phyloP scores from a whole-genome alignment of 2,113 vertebrate genomes.

The Ploceus nigricollis region DNA sequence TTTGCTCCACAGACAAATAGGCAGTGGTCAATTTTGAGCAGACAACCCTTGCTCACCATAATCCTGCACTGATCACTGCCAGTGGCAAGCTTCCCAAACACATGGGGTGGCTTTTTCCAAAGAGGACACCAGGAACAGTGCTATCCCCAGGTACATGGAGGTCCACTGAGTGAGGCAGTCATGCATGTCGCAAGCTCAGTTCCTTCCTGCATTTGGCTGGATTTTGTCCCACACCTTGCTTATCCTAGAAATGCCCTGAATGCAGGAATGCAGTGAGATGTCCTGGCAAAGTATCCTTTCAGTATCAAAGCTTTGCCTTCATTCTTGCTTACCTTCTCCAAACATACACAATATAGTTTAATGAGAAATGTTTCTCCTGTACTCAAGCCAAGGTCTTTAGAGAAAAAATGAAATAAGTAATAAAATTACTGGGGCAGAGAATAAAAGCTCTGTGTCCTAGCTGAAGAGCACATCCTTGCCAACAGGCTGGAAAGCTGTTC shows the following conservation, averaged over 20 bases:
- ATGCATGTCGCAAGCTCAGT: rapidly evolving
- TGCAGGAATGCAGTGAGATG: rapidly evolving
- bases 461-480: not conserved
- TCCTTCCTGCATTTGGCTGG: not conserved
- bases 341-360: not conserved
- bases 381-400: not conserved
- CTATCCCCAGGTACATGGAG: no score
- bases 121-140: rapidly evolving
- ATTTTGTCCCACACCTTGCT: not conserved
- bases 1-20: not conserved
- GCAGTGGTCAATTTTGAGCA: not conserved
- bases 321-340: not conserved
- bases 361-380: not conserved
- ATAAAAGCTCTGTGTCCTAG: not conserved
- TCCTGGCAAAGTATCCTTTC: not conserved
- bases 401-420: not conserved
- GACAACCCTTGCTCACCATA: not conserved
- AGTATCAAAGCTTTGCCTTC: not conserved
- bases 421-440: not conserved
- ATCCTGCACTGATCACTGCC: not conserved
- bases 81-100: not conserved
- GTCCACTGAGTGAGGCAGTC: not conserved
- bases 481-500: not conserved
- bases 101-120: not conserved
- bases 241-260: not conserved